Conservation (phyloP, 1,140 invertebrate genomes). For the Caerostris darwini region DNA sequence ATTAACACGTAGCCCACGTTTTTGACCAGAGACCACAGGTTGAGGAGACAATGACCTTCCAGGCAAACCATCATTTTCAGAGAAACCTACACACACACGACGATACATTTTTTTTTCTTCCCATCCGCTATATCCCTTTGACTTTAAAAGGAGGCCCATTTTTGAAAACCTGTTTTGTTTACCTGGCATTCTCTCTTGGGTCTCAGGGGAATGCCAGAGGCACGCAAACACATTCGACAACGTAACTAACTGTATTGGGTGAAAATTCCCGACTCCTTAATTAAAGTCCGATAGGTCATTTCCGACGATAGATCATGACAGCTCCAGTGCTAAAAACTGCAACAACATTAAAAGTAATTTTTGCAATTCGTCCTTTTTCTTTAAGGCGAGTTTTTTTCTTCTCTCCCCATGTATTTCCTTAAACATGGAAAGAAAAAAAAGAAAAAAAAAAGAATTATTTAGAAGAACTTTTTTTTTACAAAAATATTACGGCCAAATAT, state of each 20-base stretch:
- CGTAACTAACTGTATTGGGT: constrained; percentile 1
- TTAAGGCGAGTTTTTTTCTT: no score
- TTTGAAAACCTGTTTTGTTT: constrained; percentile 72
- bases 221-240: neutral
- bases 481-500: no score
- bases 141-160: constrained; percentile 70
- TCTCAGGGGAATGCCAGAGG: neutral
- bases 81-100: constrained; percentile 52
- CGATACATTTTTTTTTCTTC: neutral
- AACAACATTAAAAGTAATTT: neutral
- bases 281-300: constrained; percentile 23
- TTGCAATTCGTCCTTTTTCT: no score
- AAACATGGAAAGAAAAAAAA: no score
- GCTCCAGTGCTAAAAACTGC: neutral
- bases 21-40: constrained; percentile 53
- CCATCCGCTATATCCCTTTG: constrained; percentile 2
- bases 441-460: no score
- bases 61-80: constrained; percentile 42
- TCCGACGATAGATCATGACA: neutral
- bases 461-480: no score
- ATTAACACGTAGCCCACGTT: constrained; percentile 62
- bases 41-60: constrained; percentile 58
- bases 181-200: neutral
- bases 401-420: no score
- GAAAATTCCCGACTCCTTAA: constrained; percentile 28